Evolutionary conservation across 2,113 vertebrate genomes (phyloP).

Genomic region (Suncus etruscus): DNA sequence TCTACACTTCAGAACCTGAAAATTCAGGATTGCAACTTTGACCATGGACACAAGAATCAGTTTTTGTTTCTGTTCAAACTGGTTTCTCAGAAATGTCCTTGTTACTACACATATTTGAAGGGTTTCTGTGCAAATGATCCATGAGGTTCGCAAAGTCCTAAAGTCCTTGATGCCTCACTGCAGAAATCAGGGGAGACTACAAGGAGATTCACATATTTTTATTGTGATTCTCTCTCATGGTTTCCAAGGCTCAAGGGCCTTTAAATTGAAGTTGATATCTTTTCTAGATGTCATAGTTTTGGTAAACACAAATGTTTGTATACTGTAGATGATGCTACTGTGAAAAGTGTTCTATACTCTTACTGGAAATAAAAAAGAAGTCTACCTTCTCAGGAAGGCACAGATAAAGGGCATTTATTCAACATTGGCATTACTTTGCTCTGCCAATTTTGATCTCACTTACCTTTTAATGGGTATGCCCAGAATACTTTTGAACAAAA

Average conservation of each 20-base stretch:
- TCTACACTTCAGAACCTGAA: constrained; percentile 31
- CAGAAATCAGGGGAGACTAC: not conserved
- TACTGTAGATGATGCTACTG: constrained; percentile 66
- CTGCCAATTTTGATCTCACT: not conserved
- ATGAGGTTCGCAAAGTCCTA: not conserved
- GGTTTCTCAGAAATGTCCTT: constrained; percentile 43
- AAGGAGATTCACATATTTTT: not conserved
- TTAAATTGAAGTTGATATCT: constrained; percentile 56
- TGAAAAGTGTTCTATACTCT: constrained; percentile 68
- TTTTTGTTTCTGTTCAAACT: constrained; percentile 31
- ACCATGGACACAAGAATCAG: constrained; percentile 27
- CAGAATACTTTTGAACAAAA: constrained; percentile 71
- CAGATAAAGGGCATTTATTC: constrained; percentile 1
- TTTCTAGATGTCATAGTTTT: constrained; percentile 68
- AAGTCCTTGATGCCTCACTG: not conserved
- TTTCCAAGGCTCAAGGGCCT: constrained; percentile 32
- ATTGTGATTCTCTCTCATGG: constrained; percentile 49
- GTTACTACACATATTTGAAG: constrained; percentile 10
- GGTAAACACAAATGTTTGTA: constrained; percentile 59
- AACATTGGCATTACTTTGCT: constrained; percentile 23
- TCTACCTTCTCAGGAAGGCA: not conserved
- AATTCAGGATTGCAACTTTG: constrained; percentile 61
- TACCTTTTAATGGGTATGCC: not conserved
- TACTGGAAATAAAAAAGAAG: not conserved
- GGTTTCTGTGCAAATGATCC: not conserved